Evolutionary conservation across 2,113 vertebrate species (phyloP).

Genomic region (Equus quagga): DNA sequence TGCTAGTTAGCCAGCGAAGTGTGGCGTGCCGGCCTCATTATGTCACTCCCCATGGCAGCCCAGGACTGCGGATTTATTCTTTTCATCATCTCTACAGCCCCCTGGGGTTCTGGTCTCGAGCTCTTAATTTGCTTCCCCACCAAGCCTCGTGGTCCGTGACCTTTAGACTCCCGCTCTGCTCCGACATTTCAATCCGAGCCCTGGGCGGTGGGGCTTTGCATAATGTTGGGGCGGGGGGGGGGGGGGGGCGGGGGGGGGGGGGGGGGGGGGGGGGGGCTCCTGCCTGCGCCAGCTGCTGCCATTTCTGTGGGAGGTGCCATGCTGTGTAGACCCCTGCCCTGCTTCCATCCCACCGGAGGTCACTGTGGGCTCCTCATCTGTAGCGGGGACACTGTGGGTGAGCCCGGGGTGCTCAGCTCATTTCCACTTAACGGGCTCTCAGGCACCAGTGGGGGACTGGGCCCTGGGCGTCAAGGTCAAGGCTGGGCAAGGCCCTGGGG

Average conservation of each 20-base stretch:
- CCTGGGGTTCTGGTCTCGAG: neutral
- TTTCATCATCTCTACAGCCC: neutral
- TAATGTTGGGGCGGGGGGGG: too few relatives aligned
- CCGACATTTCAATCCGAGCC: slow-evolving; percentile 35
- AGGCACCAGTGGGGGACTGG: accelerated
- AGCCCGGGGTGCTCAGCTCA: accelerated
- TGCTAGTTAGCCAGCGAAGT: neutral
- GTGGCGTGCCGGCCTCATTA: neutral
- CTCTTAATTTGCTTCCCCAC: slow-evolving; percentile 63
- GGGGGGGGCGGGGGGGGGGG: neutral
- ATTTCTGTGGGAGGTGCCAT: accelerated
- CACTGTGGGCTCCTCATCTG: neutral
- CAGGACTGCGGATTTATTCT: neutral
- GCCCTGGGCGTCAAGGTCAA: neutral
- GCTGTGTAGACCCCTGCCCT: neutral
- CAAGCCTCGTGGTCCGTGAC: neutral
- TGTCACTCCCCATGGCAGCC: neutral
- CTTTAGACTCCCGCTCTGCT: slow-evolving; percentile 4
- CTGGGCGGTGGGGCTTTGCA: neutral
- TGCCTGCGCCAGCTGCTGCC: accelerated
- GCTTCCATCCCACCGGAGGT: accelerated
- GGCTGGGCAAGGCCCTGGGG: neutral
- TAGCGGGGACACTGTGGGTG: accelerated
- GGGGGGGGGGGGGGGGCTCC: neutral
- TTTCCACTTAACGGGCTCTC: neutral